phyloP scores from a whole-genome alignment of 2,113 vertebrate species.

The Rutilus rutilus region DNA sequence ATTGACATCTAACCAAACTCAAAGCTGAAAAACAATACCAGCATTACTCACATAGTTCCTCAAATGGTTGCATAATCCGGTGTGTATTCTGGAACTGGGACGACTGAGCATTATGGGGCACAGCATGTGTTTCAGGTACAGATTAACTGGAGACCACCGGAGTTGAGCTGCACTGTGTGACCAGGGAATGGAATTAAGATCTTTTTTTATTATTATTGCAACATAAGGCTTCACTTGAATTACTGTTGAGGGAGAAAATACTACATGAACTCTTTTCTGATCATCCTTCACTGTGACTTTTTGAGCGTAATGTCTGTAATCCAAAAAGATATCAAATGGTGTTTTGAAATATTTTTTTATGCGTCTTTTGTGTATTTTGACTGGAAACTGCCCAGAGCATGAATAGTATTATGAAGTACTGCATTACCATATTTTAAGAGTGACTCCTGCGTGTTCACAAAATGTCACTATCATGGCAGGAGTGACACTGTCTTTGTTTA shows the following conservation, averaged over 20 bases:
- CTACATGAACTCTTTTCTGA: constrained; percentile 18
- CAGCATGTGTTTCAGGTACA: not conserved
- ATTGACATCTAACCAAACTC: not conserved
- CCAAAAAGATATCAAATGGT: not conserved
- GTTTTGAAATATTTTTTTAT: not conserved
- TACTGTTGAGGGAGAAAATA: constrained; percentile 8
- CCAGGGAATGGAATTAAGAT: not conserved
- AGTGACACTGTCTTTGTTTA: constrained; percentile 24
- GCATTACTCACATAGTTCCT: not conserved
- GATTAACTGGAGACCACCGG: not conserved
- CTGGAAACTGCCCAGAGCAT: not conserved
- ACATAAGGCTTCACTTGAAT: not conserved
- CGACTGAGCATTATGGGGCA: constrained; percentile 7
- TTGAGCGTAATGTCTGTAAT: constrained; percentile 7
- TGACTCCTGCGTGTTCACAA: not conserved
- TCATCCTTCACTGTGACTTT: constrained; percentile 25
- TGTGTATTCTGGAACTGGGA: not conserved
- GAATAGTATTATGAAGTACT: constrained; percentile 39
- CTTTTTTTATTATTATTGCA: not conserved
- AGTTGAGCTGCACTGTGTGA: not conserved
- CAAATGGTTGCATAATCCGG: not conserved
- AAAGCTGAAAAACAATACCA: not conserved
- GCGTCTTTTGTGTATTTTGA: not conserved
- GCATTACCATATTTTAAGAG: not conserved
- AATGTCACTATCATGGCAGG: not conserved